These are phyloP conservation scores for Eremophila alpestris DNA, from an alignment of 2,797 vertebrate species.

Conservation along the genomic window DNA sequence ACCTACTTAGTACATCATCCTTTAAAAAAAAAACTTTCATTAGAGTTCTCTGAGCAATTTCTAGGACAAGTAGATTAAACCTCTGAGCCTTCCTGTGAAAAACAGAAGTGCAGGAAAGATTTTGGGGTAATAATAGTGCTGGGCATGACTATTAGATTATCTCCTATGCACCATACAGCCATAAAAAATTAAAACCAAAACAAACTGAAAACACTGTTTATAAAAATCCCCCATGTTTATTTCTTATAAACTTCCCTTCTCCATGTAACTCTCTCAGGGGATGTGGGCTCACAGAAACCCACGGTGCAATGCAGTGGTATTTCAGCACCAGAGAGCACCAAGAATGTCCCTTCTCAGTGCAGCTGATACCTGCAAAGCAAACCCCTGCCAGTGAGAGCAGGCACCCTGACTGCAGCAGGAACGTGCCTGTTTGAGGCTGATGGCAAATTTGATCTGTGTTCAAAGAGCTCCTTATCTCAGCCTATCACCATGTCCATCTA, in stretches of 20 bases:
- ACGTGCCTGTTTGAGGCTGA: neutral
- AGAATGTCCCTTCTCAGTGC: accelerated
- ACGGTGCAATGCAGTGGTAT: accelerated
- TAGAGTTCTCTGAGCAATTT: neutral
- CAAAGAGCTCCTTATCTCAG: neutral
- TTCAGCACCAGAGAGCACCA: neutral
- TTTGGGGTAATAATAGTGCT: neutral
- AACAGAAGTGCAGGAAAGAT: neutral
- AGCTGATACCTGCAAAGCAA: neutral
- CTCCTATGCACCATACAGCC: accelerated
- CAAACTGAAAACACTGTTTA: neutral
- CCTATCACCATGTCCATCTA: neutral
- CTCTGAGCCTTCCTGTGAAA: neutral
- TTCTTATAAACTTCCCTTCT: neutral
- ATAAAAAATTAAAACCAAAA: neutral
- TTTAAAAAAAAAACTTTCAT: neutral
- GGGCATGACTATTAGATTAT: neutral
- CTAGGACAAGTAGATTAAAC: neutral
- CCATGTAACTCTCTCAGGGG: neutral
- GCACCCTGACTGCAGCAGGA: neutral
- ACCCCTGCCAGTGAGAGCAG: neutral
- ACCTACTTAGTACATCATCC: neutral
- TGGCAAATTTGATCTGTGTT: neutral
- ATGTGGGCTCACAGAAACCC: neutral
- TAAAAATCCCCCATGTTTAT: neutral